phyloP scores from a whole-genome alignment of 1,140 invertebrate species.

The Rhynchophorus ferrugineus region DNA sequence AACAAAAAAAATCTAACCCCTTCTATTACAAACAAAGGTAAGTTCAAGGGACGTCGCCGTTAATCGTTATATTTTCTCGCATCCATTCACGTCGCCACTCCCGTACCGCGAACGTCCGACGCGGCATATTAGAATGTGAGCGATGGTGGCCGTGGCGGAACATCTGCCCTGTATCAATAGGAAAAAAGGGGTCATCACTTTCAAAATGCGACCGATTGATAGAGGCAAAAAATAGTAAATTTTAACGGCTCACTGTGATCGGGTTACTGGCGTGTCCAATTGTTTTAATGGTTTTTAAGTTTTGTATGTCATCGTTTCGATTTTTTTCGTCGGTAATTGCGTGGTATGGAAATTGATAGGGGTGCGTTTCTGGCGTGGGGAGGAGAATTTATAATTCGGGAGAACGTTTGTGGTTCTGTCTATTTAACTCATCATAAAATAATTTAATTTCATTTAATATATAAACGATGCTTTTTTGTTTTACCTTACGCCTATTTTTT shows the following conservation, averaged over 20 bases:
- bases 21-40: slow-evolving; percentile 12
- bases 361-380: too few relatives aligned
- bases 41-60: too few relatives aligned
- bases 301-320: slow-evolving; percentile 3
- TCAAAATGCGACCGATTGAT: too few relatives aligned
- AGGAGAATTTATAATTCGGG: too few relatives aligned
- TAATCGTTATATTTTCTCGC: too few relatives aligned
- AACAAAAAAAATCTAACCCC: slow-evolving; percentile 5
- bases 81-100: too few relatives aligned
- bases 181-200: neutral
- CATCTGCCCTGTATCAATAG: neutral
- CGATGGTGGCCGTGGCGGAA: too few relatives aligned
- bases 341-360: slow-evolving; percentile 4
- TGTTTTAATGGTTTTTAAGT: slow-evolving; percentile 1
- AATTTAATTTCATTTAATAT: slow-evolving; percentile 6
- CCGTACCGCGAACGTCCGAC: neutral
- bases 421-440: too few relatives aligned
- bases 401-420: too few relatives aligned
- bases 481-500: slow-evolving; percentile 1
- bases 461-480: slow-evolving; percentile 1
- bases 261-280: slow-evolving; percentile 3
- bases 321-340: neutral
- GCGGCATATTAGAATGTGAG: neutral
- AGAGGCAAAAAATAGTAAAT: neutral
- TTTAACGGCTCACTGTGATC: neutral